Evolutionary conservation across 2,113 vertebrate genomes (phyloP).

Genomic region (Psittacula cyanocephala): DNA sequence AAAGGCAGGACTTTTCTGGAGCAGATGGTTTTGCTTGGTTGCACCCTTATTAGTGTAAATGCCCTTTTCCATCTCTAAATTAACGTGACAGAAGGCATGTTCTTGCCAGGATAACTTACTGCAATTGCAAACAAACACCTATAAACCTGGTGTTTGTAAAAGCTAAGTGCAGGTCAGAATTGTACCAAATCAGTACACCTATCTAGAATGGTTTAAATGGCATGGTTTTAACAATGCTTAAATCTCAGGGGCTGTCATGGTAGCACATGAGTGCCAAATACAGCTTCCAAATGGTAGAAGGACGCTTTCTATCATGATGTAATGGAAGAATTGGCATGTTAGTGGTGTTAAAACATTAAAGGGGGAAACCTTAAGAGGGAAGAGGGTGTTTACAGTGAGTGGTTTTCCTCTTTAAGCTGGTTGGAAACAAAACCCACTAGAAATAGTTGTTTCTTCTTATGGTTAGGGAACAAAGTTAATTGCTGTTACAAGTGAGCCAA

Average conservation of each 20-base stretch:
- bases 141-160: neutral
- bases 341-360: neutral
- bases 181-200: neutral
- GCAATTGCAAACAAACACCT: neutral
- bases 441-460: neutral
- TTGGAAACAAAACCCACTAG: neutral
- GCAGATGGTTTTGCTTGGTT: neutral
- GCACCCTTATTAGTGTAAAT: neutral
- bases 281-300: neutral
- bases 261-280: neutral
- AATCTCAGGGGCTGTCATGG: neutral
- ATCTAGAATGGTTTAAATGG: neutral
- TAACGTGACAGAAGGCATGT: neutral
- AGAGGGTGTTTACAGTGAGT: neutral
- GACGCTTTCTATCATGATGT: neutral
- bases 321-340: neutral
- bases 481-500: neutral
- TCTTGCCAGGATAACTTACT: neutral
- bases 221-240: neutral
- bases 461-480: neutral
- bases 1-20: neutral
- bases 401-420: neutral
- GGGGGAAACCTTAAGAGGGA: neutral
- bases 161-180: neutral
- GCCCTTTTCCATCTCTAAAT: neutral